Percentiles rank a stretch among this genome's conserved stretches.
phyloP scores from a whole-genome alignment of 2,797 vertebrate species.

The Danio aesculapii region DNA sequence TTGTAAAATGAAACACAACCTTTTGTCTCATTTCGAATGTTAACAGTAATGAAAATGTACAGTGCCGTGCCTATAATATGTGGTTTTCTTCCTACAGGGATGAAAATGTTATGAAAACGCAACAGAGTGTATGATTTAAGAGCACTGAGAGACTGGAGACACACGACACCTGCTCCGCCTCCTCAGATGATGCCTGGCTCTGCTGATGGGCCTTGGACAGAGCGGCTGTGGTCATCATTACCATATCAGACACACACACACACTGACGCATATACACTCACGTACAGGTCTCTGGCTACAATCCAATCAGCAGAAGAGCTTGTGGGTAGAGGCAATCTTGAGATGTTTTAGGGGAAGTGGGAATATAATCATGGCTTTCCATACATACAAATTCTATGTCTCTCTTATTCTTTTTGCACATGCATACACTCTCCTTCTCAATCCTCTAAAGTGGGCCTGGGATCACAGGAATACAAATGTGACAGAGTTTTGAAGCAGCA shows the following conservation, averaged over 20 bases:
- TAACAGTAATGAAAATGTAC: neutral
- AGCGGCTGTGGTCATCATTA: slow-evolving; percentile 49
- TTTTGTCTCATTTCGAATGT: neutral
- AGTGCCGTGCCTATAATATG: neutral
- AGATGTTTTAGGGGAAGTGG: slow-evolving; percentile 34
- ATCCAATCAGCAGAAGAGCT: slow-evolving; percentile 45
- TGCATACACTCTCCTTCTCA: slow-evolving; percentile 5
- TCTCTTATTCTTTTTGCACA: slow-evolving; percentile 12
- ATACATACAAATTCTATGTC: slow-evolving; percentile 26
- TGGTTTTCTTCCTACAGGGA: neutral
- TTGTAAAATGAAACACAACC: neutral
- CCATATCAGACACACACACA: slow-evolving; percentile 16
- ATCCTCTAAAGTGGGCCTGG: slow-evolving; percentile 26
- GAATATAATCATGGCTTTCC: slow-evolving; percentile 13
- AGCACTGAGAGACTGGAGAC: slow-evolving; percentile 21
- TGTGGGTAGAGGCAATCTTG: slow-evolving; percentile 28
- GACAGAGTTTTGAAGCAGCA: slow-evolving; percentile 40
- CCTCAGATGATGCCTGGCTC: slow-evolving; percentile 28
- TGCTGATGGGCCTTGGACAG: slow-evolving; percentile 26
- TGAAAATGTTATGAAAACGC: slow-evolving; percentile 19
- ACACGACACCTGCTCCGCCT: slow-evolving; percentile 42
- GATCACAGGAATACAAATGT: slow-evolving; percentile 33
- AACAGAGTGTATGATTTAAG: slow-evolving; percentile 27
- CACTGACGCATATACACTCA: neutral
- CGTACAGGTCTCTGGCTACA: slow-evolving; percentile 12